phyloP scores from a whole-genome alignment of 2,113 vertebrate genomes.

The Leiothrix lutea region DNA sequence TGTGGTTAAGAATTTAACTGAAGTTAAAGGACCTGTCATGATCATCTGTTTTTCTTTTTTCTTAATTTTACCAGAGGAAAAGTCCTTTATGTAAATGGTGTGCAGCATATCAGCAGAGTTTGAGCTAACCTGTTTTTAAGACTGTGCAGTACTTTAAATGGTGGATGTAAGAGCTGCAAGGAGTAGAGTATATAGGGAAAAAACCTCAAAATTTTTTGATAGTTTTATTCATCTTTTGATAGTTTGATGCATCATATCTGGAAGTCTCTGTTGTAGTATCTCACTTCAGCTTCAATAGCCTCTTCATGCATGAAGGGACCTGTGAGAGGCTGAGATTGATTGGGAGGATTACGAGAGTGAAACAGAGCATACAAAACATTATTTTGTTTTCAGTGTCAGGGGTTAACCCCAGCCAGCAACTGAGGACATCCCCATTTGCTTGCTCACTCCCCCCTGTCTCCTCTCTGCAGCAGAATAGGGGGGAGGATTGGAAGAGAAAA shows the following conservation, averaged over 20 bases:
- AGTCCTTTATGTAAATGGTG: not conserved
- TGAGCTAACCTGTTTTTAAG: not conserved
- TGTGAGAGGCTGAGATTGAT: not conserved
- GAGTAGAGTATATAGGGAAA: not conserved
- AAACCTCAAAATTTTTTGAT: not conserved
- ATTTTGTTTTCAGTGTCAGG: not conserved
- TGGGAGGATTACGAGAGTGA: not conserved
- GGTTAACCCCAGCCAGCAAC: not conserved
- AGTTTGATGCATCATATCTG: not conserved
- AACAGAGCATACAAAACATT: not conserved
- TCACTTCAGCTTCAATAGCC: not conserved
- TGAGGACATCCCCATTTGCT: not conserved
- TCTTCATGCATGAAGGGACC: not conserved
- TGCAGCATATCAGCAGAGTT: not conserved
- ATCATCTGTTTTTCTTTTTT: not conserved
- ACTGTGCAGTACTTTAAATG: not conserved
- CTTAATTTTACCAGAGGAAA: not conserved
- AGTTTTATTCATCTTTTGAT: not conserved
- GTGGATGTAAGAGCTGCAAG: not conserved
- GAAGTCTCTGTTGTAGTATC: not conserved
- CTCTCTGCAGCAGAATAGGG: not conserved
- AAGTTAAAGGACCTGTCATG: not conserved
- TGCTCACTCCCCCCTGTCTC: not conserved
- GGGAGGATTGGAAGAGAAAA: not conserved
- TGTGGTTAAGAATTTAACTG: not conserved